phyloP scores from a whole-genome alignment of 2,113 vertebrate genomes.

The Alectura lathami region DNA sequence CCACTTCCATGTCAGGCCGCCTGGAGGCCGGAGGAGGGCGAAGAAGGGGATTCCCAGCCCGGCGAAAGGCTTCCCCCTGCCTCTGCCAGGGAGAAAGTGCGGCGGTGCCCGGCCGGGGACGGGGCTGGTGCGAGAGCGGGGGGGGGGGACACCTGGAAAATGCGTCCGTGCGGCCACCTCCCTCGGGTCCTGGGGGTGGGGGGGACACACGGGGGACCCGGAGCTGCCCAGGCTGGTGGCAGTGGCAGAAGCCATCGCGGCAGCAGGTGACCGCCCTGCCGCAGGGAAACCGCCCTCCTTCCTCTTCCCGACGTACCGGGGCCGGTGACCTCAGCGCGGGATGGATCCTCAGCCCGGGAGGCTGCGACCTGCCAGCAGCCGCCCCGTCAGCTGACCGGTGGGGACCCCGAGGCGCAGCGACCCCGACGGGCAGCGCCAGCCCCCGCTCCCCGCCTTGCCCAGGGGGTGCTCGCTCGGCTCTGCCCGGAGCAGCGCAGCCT shows the following conservation, averaged over 20 bases:
- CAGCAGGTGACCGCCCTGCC: background rate
- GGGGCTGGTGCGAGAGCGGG: background rate
- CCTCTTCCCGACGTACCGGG: background rate
- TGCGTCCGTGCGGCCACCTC: background rate
- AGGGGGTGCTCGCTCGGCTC: accelerated
- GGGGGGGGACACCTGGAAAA: background rate
- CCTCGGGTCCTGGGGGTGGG: accelerated
- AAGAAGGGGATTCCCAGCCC: constrained; percentile 30
- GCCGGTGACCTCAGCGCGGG: background rate
- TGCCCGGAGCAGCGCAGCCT: background rate
- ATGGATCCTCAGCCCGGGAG: background rate
- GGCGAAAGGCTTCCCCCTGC: background rate
- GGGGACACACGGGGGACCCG: background rate
- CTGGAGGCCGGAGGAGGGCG: background rate
- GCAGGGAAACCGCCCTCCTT: background rate
- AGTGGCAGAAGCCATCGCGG: accelerated
- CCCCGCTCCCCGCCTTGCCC: accelerated
- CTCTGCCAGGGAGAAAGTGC: background rate
- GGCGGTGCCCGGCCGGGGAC: background rate
- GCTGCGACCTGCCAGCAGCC: too few species aligned
- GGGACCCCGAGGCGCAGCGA: accelerated
- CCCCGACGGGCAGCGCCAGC: too few species aligned
- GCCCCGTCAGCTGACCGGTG: background rate
- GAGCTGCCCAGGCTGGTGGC: background rate
- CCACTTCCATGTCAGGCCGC: background rate